Conservation (phyloP, 2,888 invertebrate species). For the Cactoblastis cactorum region DNA sequence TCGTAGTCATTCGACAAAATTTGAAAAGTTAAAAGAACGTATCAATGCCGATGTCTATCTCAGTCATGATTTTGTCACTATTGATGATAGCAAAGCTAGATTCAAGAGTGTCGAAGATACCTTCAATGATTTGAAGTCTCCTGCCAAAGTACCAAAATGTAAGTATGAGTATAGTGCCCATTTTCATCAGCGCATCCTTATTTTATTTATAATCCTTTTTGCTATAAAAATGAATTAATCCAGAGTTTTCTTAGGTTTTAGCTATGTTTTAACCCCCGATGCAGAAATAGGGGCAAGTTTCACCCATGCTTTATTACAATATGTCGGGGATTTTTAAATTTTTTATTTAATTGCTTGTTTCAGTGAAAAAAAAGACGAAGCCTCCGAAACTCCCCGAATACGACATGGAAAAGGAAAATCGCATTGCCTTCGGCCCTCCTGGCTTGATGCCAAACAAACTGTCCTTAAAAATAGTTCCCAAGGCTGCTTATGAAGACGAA, state of each 20-base stretch:
- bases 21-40: background rate
- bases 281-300: too few relatives aligned
- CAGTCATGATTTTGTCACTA: too few relatives aligned
- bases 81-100: background rate
- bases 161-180: too few relatives aligned
- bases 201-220: background rate
- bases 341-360: too few relatives aligned
- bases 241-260: too few relatives aligned
- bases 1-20: background rate
- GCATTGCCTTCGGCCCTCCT: slow-evolving; percentile 39
- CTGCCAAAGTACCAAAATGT: background rate
- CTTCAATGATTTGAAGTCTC: background rate
- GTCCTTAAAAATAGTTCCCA: slow-evolving; percentile 22
- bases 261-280: too few relatives aligned
- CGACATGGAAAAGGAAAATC: slow-evolving; percentile 19
- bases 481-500: slow-evolving; percentile 10
- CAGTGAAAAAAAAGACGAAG: background rate
- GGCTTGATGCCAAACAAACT: slow-evolving; percentile 25
- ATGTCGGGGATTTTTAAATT: too few relatives aligned
- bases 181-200: too few relatives aligned
- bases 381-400: slow-evolving; percentile 17
- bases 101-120: background rate
- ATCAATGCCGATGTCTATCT: background rate
- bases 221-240: background rate
- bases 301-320: too few relatives aligned